These are phyloP conservation scores for Steinernema scapterisci DNA, from an alignment of 2,888 invertebrate species.

Conservation along the genomic window DNA sequence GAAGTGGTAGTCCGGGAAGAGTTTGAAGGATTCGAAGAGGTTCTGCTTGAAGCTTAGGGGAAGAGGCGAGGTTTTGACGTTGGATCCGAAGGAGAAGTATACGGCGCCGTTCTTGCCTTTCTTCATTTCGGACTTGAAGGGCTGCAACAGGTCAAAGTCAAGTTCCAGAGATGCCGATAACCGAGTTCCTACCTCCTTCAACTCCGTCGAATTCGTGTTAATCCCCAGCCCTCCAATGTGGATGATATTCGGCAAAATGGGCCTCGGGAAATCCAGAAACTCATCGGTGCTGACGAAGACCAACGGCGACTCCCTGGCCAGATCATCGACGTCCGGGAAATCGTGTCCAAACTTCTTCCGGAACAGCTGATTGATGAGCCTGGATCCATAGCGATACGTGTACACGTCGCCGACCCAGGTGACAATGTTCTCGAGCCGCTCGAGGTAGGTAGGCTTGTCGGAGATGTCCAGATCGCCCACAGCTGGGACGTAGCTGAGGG, in stretches of 20 bases:
- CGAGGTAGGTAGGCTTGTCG: neutral
- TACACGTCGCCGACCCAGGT: neutral
- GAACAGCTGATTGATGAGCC: slow-evolving; percentile 26
- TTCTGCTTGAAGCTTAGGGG: neutral
- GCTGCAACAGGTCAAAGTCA: neutral
- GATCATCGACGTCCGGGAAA: slow-evolving; percentile 33
- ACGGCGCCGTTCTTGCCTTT: slow-evolving; percentile 39
- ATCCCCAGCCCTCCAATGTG: neutral
- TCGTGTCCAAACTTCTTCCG: slow-evolving; percentile 29
- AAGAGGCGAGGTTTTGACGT: slow-evolving; percentile 35
- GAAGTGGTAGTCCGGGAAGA: neutral
- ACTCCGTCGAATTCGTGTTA: neutral
- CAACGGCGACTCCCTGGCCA: slow-evolving; percentile 8
- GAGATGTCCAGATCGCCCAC: neutral
- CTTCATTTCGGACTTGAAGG: slow-evolving; percentile 35
- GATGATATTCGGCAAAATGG: neutral
- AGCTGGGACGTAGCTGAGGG: slow-evolving; percentile 13
- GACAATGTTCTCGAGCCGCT: neutral
- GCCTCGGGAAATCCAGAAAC: neutral
- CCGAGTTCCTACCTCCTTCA: neutral
- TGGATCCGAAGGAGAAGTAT: slow-evolving; percentile 43
- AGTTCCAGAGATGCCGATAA: neutral
- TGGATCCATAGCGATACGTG: slow-evolving; percentile 27
- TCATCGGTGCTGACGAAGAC: neutral
- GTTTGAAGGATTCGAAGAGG: neutral